These are phyloP conservation scores for Polyodon spathula DNA, from an alignment of 2,113 vertebrate genomes.

Conservation along the genomic window DNA sequence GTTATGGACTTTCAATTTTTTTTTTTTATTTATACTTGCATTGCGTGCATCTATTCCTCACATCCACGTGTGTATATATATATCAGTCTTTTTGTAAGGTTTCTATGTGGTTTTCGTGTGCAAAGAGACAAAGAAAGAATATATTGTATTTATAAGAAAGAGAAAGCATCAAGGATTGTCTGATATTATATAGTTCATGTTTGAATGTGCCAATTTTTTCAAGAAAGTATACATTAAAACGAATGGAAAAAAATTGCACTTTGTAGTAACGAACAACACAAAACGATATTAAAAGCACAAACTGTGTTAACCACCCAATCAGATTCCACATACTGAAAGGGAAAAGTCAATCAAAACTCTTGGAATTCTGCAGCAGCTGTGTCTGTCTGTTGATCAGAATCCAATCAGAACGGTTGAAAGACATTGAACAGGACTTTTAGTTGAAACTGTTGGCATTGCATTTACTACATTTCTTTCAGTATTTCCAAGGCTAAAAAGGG, in stretches of 20 bases:
- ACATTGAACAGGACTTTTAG: too few species aligned
- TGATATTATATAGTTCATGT: conserved; percentile 50
- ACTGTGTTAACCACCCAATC: conserved; percentile 34
- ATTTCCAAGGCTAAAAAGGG: too few species aligned
- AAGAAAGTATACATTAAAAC: conserved; percentile 54
- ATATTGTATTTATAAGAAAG: conserved; percentile 71
- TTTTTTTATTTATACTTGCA: conserved; percentile 41
- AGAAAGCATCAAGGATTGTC: conserved; percentile 24
- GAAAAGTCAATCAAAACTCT: conserved; percentile 35
- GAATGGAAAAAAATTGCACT: conserved; percentile 61
- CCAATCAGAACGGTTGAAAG: conserved; percentile 45
- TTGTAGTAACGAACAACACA: conserved; percentile 49
- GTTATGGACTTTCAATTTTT: conserved; percentile 35
- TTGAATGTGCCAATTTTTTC: conserved; percentile 69
- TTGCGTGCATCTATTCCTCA: conserved; percentile 28
- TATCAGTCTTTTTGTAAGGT: conserved; percentile 43
- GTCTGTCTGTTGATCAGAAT: conserved; percentile 26
- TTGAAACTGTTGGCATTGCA: too few species aligned
- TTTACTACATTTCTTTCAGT: too few species aligned
- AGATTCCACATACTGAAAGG: conserved; percentile 1
- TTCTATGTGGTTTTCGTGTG: conserved; percentile 51
- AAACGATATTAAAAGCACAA: conserved; percentile 65
- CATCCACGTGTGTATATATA: conserved; percentile 57
- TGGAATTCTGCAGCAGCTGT: conserved; percentile 17
- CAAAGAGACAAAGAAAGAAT: conserved; percentile 50